A percentile compares a stretch with the other conserved stretches of the same genome.
Conservation (phyloP, 1,140 invertebrate species). For the Hylaeus volcanicus region DNA sequence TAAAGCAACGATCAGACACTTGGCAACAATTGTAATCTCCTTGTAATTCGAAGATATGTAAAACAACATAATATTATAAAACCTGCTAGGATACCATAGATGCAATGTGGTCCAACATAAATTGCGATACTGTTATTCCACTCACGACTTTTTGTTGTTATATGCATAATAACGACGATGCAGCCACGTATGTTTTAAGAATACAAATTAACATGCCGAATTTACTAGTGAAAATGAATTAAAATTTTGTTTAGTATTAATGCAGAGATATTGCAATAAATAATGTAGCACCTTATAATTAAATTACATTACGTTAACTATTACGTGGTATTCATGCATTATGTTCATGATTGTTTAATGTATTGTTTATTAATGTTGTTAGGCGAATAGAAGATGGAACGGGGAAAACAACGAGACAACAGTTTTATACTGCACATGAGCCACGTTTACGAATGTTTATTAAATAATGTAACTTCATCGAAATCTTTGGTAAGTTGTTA, state of each 20-base stretch:
- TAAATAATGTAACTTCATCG: neutral
- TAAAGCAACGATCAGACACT: neutral
- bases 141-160: slow-evolving; percentile 42
- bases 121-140: slow-evolving; percentile 29
- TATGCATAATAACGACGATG: slow-evolving; percentile 48
- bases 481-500: neutral
- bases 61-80: slow-evolving; percentile 44
- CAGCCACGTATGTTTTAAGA: slow-evolving; percentile 24
- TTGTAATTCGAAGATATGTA: neutral
- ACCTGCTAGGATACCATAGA: slow-evolving; percentile 36
- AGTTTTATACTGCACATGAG: neutral
- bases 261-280: slow-evolving; percentile 51
- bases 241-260: slow-evolving; percentile 49
- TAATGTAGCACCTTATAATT: slow-evolving; percentile 68
- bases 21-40: neutral
- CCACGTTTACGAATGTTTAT: slow-evolving; percentile 8
- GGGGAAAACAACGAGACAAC: neutral
- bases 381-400: neutral
- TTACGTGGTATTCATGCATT: slow-evolving; percentile 5
- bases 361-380: too few species aligned
- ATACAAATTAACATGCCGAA: slow-evolving; percentile 46
- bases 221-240: slow-evolving; percentile 25
- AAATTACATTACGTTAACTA: slow-evolving; percentile 66
- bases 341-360: neutral
- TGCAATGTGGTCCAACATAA: slow-evolving; percentile 29